Percentiles rank a stretch among this genome's conserved stretches.
Evolutionary conservation across 2,113 vertebrate genomes (phyloP).

Genomic region (Cebidichthys violaceus): DNA sequence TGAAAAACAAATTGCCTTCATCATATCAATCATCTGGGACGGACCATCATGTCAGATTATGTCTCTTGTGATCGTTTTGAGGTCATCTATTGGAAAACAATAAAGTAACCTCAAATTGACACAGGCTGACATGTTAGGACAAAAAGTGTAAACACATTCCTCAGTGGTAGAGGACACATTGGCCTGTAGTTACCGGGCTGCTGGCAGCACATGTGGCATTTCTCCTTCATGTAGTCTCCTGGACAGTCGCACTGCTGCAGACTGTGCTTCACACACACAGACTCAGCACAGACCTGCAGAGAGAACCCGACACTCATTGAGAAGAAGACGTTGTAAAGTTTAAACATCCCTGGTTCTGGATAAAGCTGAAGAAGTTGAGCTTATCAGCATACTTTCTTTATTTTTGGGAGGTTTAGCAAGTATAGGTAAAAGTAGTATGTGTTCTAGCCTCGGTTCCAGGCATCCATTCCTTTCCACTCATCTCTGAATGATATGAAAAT

Average conservation of each 20-base stretch:
- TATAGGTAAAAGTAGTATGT: not conserved
- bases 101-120: constrained; percentile 43
- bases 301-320: not conserved
- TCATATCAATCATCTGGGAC: not conserved
- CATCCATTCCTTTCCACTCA: not conserved
- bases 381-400: not conserved
- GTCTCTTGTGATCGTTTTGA: constrained; percentile 4
- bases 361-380: not conserved
- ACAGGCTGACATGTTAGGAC: constrained; percentile 22
- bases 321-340: not conserved
- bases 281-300: constrained; percentile 78
- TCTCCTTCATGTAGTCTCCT: constrained; percentile 75
- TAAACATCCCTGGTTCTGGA: not conserved
- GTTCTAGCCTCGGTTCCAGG: no score
- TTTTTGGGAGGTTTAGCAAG: not conserved
- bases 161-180: constrained; percentile 14
- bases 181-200: constrained; percentile 73
- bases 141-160: constrained; percentile 65
- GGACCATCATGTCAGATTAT: not conserved
- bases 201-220: constrained; percentile 86
- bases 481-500: not conserved
- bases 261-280: constrained; percentile 72
- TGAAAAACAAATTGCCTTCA: not conserved
- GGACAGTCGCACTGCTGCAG: constrained; percentile 83
- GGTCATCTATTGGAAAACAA: constrained; percentile 31